Evolutionary conservation across 1,140 invertebrate genomes (phyloP), one percentile per base, ranked within the genome.

Genomic region (Philopotamus ludificatus): DNA sequence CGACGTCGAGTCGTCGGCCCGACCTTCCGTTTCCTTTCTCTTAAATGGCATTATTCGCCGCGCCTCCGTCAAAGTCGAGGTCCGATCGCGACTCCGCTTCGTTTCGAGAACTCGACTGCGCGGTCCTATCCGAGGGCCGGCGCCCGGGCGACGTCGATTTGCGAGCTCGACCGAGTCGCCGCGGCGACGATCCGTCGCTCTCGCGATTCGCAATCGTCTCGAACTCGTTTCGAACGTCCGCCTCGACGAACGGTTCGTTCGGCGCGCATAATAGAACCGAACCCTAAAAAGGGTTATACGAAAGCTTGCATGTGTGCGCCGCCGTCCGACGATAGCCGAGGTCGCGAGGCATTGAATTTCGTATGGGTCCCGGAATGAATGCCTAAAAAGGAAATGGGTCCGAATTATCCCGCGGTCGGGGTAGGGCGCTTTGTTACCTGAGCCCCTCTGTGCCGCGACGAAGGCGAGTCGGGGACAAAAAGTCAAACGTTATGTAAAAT

Each of bases 201-300:
- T 9, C 20, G 45, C 10, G 45, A 7, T 4, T 1, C 8, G 2
- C 2, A 21, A 15, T 9, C 20, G 9, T 49, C 20, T 15, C 20
- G 20, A 49, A n/a, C 34, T 39, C 34, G 7, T 8, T 39, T 8
- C 34, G n/a, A 3, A 44, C 12, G 3, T 15, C n/a, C 12, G 42
- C n/a, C 42, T 2, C 42, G 42, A 44, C 42, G 42, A 44, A 44
- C 42, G n/a, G 12, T 3, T 15, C n/a, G 42, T 3, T 18, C 12
- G n/a, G 28, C 28, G 25, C 44, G 20, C 44, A 45, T 15, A 45
- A 3, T 45, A 7, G 20, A 15, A 3, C 18, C 28, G 16, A 54
- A n/a, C n/a, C n/a, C n/a, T n/a, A 54, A 54, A 54, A 54, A 54
- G 51, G 51, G 51, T 54, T 54, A 54, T 34, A 54, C n/a, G n/a